Evolutionary conservation across 92 coral and sea anemone species (phyloP).

Genomic region (Parazoanthus swiftii): DNA sequence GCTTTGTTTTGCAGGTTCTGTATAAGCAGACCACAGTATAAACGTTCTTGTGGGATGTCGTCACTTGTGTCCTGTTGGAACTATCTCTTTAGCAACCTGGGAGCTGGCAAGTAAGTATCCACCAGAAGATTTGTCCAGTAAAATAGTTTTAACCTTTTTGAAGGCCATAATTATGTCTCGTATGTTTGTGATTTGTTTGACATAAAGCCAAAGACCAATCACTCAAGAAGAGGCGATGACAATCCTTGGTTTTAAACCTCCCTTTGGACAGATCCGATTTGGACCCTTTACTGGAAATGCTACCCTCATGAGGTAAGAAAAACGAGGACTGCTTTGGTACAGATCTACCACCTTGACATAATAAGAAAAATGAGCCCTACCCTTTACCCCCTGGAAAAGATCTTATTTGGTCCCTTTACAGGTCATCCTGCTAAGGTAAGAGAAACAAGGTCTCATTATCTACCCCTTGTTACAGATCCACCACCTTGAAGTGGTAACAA

Average conservation of each 20-base stretch:
- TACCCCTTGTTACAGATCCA: no score
- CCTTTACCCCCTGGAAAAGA: neutral
- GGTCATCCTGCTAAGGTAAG: neutral
- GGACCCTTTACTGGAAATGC: constrained; percentile 89
- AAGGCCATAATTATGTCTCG: neutral
- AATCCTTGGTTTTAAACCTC: constrained; percentile 74
- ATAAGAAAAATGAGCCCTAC: neutral
- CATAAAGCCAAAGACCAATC: constrained; percentile 49
- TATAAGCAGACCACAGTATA: constrained; percentile 80
- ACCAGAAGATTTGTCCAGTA: neutral
- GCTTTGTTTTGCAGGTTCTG: constrained; percentile 52
- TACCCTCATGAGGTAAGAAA: constrained; percentile 69
- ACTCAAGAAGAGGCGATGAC: constrained; percentile 73
- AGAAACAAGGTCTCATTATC: no score
- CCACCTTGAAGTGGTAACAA: no score
- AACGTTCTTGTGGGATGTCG: constrained; percentile 75
- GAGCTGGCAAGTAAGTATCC: constrained; percentile 63
- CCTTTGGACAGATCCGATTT: constrained; percentile 76
- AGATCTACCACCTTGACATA: neutral
- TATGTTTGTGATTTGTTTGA: neutral
- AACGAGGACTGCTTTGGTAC: neutral
- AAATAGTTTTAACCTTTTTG: neutral
- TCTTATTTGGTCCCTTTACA: neutral
- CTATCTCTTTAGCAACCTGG: constrained; percentile 69
- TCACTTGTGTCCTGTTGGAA: constrained; percentile 82